Evolutionary conservation across 2,113 vertebrate species (phyloP), one percentile per base, ranked within the genome.

Genomic region (Tragulus kanchil): DNA sequence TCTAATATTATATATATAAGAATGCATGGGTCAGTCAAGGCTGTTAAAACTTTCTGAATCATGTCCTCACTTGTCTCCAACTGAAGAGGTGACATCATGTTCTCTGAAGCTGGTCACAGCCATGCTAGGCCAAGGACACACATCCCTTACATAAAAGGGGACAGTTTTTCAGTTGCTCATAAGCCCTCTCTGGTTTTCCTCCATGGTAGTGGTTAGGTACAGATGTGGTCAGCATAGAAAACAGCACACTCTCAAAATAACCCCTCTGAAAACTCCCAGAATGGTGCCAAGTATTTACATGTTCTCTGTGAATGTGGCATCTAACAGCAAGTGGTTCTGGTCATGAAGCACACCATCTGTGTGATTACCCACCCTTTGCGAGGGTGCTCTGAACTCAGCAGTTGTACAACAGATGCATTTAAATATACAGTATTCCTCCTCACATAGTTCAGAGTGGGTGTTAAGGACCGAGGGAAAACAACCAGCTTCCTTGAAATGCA

Each of bases 261-360:
- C 97, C 97, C 98, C 95, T 97, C 97, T 31, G 89, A 97, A 96
- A 94, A 94, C 93, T 97, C 96, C 81, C 71, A 50, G 77, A 3
- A 50, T 71, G 3, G 5, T 93, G 97, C 98, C 98, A 97, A 97
- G 96, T 97, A 96, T 98, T 98, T 98, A 98, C 96, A 97, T 97
- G 96, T 92, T 96, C 97, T 88, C 93, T 69, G 77, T 11, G 87
- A 98, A 97, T 12, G 98, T 96, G 97, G 92, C 92, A 73, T 95
- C 90, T 89, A 89, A 87, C 96, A 94, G 96, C 97, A 86, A 96
- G 93, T 45, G 87, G 92, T 85, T 97, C 64, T 61, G 96, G 93
- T 96, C 56, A 94, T 17, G 96, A 97, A 90, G 97, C 90, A 26
- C 36, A 19, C 98, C 98, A 97, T 98, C 97, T 98, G 97, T 83